Base-by-base conservation (phyloP, 2,113 vertebrate genomes). In the Caranx melampygus region DNA sequence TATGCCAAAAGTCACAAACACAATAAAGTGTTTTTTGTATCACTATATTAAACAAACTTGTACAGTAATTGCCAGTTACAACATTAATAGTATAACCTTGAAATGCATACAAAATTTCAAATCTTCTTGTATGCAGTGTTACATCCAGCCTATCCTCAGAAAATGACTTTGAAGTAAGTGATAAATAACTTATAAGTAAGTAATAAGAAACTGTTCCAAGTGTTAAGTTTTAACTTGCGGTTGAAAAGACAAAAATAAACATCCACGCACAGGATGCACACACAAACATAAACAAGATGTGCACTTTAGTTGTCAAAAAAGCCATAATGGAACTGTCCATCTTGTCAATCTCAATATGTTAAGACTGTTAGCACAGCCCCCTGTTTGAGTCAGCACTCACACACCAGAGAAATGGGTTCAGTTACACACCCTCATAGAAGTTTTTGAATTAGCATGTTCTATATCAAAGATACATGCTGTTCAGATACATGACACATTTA, bases 331-430 rank as follows among this genome's bases (percentile, higher is more conserved):
- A 67, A 20, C 45, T 51, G 64, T 67, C 31, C 31, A 13, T 51
- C 64, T n/a, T 44, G 26, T 66, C 64, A 51, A 51, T 66, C 45
- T 45, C 26, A 65, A 67, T 51, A 33, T 45, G 35, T 34, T 20
- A 45, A 21, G 18, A 14, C 37, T 63, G 35, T 21, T 20, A 52
- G 20, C 12, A 0, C 5, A 44, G 21, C 62, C 11, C 44, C 21
- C 9, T 26, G n/a, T 11, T 55, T n/a, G 7, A 16, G 44, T 49
- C 44, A 18, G 21, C 18, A 40, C 35, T 62, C 60, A 37, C 16
- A 61, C 7, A 42, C 20, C 37, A 42, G 7, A 49, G 45, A 40
- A 44, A 4, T 14, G 52, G n/a, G 21, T 55, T 55, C 8, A 11
- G n/a, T 55, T 26, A 26, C n/a, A 55, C n/a, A 55, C 26, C 52